These are phyloP conservation scores for Acrossocheilus wenchowensis DNA, from an alignment of 2,797 vertebrate species.

Conservation along the genomic window DNA sequence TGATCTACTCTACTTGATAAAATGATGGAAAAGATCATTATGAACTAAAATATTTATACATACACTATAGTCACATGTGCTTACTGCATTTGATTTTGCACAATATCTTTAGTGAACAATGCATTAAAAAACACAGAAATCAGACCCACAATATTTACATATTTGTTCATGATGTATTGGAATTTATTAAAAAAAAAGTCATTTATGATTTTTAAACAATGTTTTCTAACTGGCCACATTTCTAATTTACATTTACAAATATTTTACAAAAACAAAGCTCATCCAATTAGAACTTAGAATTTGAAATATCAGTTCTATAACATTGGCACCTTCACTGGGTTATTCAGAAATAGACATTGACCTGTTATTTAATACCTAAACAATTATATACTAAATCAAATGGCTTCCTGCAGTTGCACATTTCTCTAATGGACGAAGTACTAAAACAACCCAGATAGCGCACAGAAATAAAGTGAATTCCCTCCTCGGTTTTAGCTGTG, in stretches of 20 bases:
- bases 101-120: background rate
- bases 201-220: background rate
- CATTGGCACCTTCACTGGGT: background rate
- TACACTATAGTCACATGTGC: background rate
- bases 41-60: background rate
- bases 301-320: background rate
- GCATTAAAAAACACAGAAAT: background rate
- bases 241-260: background rate
- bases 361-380: background rate
- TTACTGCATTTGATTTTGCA: background rate
- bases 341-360: background rate
- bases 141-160: background rate
- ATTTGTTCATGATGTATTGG: background rate
- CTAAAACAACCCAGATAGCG: background rate
- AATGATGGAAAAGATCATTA: background rate
- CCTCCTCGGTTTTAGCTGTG: background rate
- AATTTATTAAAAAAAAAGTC: background rate
- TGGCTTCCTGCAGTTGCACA: background rate
- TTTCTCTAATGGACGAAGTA: background rate
- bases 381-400: background rate
- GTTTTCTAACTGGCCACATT: background rate
- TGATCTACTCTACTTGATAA: background rate
- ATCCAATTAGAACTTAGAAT: background rate
- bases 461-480: slow-evolving; percentile 1
- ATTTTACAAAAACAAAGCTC: background rate